A percentile compares a stretch with the other conserved stretches of the same genome.
phyloP scores from a whole-genome alignment of 2,797 vertebrate genomes.

The Gadopsis marmoratus region DNA sequence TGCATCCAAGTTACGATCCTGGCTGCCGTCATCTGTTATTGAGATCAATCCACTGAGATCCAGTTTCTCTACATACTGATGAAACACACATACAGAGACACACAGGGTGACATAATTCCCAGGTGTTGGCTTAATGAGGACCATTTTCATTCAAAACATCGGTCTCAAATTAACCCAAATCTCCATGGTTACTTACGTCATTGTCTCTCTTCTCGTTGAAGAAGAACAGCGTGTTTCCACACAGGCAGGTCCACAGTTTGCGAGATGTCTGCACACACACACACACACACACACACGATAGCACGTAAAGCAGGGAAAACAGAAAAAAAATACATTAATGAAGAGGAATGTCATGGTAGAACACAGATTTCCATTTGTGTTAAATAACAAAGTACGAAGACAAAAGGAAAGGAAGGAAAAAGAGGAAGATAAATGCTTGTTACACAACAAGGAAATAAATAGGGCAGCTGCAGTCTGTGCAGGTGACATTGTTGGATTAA shows the following conservation, averaged over 20 bases:
- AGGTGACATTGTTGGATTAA: not conserved
- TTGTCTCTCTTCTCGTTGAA: conserved; percentile 83
- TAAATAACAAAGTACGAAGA: not conserved
- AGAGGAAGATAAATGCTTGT: not conserved
- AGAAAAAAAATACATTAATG: not conserved
- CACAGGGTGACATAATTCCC: not conserved
- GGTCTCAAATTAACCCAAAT: not conserved
- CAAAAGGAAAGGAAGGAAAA: not conserved
- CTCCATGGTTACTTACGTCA: conserved; percentile 74
- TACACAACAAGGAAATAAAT: conserved; percentile 7
- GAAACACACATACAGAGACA: conserved; percentile 23
- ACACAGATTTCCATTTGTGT: not conserved
- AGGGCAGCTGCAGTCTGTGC: not conserved
- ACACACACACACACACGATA: conserved; percentile 1
- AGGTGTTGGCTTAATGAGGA: not conserved
- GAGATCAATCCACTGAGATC: conserved; percentile 81
- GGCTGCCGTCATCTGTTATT: conserved; percentile 77
- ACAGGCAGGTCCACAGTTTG: conserved; percentile 87
- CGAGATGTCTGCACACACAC: conserved; percentile 77
- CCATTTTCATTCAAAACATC: not conserved
- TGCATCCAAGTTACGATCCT: conserved; percentile 68
- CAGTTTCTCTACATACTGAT: conserved; percentile 88
- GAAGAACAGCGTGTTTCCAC: conserved; percentile 87
- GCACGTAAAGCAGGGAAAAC: not conserved
- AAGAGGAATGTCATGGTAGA: not conserved